Conservation (phyloP, 2,797 vertebrate species). For the Gymnopithys bicolor region DNA sequence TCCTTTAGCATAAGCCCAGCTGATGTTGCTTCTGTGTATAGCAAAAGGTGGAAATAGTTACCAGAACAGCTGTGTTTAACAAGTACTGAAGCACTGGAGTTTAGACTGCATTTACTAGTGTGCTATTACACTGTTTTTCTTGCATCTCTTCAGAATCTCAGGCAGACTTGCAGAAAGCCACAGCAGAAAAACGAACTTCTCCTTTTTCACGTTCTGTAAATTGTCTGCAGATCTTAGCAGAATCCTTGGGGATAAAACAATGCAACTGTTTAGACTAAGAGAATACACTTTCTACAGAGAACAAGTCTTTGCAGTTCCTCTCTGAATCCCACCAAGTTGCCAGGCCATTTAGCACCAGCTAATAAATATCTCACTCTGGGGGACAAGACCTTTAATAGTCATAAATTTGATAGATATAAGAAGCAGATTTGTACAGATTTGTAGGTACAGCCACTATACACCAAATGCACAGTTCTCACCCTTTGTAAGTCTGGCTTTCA, state of each 20-base stretch:
- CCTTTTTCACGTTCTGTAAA: slow-evolving; percentile 91
- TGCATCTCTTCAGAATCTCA: slow-evolving; percentile 35
- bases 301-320: neutral
- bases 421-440: neutral
- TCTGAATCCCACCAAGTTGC: neutral
- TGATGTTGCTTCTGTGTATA: slow-evolving; percentile 55
- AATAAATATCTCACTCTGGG: neutral
- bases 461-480: neutral
- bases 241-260: slow-evolving; percentile 79
- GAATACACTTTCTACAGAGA: neutral
- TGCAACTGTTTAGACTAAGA: neutral
- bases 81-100: slow-evolving; percentile 67
- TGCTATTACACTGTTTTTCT: slow-evolving; percentile 20
- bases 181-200: slow-evolving; percentile 94
- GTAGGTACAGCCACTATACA: neutral
- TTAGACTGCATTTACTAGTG: slow-evolving; percentile 54
- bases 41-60: slow-evolving; percentile 40
- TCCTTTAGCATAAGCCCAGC: slow-evolving; percentile 45
- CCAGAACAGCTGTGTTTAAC: slow-evolving; percentile 64
- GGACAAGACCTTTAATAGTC: neutral
- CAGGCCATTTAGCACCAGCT: neutral
- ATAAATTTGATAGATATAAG: neutral
- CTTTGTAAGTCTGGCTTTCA: neutral
- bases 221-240: slow-evolving; percentile 89
- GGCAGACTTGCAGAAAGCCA: slow-evolving; percentile 88